These are phyloP conservation scores for Cryptocephalus primarius DNA, from an alignment of 2,888 invertebrate species.

Conservation along the genomic window DNA sequence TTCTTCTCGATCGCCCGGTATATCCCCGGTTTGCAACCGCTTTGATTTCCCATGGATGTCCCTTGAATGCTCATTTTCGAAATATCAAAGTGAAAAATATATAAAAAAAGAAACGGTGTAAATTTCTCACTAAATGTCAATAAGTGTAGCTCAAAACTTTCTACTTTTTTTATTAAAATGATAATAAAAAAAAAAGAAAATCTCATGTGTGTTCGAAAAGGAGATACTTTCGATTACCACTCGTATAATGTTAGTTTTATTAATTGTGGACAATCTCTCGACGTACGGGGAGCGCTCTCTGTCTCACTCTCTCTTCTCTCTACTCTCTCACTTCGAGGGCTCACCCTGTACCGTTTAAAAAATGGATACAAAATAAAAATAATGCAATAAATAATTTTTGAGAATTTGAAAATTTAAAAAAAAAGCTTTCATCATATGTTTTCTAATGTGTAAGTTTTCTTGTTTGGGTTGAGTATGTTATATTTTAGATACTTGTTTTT, in stretches of 20 bases:
- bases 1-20: background rate
- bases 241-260: no score
- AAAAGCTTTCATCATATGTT: background rate
- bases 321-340: no score
- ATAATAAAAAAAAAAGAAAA: slow-evolving; percentile 18
- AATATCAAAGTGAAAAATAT: slow-evolving; percentile 3
- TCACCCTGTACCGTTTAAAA: no score
- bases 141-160: slow-evolving; percentile 36
- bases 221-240: background rate
- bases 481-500: slow-evolving; percentile 23
- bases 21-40: slow-evolving; percentile 9
- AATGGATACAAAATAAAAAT: background rate
- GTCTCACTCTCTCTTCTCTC: no score
- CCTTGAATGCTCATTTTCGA: slow-evolving; percentile 20
- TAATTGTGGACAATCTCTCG: no score
- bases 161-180: slow-evolving; percentile 26
- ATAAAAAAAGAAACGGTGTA: slow-evolving; percentile 16
- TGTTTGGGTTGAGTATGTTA: background rate
- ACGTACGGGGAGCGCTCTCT: no score
- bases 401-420: background rate
- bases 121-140: slow-evolving; percentile 36
- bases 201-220: slow-evolving; percentile 25
- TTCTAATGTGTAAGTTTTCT: background rate
- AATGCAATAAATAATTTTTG: background rate
- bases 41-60: slow-evolving; percentile 9